Conservation (phyloP, 2,113 vertebrate genomes). For the Tachycineta bicolor region DNA sequence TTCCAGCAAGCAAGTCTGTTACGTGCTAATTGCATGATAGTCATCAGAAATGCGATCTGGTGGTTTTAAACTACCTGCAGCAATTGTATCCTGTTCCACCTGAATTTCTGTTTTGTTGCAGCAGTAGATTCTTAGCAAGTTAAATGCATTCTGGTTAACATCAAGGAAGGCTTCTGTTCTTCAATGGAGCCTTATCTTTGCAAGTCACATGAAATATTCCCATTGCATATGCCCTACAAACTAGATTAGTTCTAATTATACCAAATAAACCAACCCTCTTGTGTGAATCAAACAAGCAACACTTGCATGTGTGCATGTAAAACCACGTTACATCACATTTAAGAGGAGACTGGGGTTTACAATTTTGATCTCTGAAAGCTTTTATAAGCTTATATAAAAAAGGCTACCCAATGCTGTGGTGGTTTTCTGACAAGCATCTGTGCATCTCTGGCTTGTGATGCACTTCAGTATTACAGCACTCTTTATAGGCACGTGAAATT, state of each 20-base stretch:
- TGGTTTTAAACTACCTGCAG: neutral
- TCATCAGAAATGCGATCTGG: neutral
- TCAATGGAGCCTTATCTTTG: neutral
- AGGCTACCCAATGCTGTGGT: neutral
- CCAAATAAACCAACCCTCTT: neutral
- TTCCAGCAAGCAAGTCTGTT: neutral
- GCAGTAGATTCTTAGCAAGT: neutral
- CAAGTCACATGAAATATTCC: conserved; percentile 20
- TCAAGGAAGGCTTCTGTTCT: neutral
- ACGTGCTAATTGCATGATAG: neutral
- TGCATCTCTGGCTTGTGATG: neutral
- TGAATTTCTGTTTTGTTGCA: neutral
- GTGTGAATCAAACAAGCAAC: neutral
- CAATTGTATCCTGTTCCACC: neutral
- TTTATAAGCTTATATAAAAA: neutral
- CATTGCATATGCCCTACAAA: neutral
- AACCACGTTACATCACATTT: neutral
- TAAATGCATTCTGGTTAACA: neutral
- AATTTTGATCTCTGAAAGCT: neutral
- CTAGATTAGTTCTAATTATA: neutral
- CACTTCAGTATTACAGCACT: neutral
- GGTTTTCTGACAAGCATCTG: neutral
- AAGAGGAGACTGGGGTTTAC: neutral
- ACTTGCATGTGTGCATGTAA: neutral
- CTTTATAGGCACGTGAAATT: neutral